Percentiles rank a stretch among this genome's conserved stretches.
Evolutionary conservation across 2,113 vertebrate genomes (phyloP).

Genomic region (Onychorhynchus coronatus): DNA sequence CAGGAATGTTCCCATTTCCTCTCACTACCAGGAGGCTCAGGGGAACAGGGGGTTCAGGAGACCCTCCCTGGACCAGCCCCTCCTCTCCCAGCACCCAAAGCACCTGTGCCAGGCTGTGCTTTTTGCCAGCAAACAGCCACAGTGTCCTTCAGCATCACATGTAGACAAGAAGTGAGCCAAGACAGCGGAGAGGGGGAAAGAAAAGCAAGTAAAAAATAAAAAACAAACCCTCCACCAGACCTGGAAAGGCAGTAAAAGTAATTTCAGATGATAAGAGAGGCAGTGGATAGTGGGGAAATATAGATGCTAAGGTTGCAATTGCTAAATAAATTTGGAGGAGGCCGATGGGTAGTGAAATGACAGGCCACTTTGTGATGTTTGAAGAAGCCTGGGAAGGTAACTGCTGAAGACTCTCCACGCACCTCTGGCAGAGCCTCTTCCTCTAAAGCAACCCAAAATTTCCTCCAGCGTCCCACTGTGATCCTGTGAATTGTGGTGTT

Average conservation of each 20-base stretch:
- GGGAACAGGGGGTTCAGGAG: background rate
- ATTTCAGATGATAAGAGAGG: background rate
- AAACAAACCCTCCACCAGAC: background rate
- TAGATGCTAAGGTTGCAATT: background rate
- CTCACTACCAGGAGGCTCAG: background rate
- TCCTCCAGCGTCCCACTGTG: background rate
- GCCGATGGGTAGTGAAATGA: background rate
- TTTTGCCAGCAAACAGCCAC: background rate
- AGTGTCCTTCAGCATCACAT: rapidly evolving
- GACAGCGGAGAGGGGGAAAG: background rate
- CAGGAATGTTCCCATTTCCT: background rate
- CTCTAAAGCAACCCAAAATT: background rate
- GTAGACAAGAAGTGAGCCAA: background rate
- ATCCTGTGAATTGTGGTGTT: background rate
- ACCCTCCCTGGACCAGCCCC: background rate
- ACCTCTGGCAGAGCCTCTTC: background rate
- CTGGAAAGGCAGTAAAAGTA: background rate
- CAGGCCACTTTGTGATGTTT: background rate
- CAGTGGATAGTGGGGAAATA: background rate
- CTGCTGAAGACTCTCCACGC: background rate
- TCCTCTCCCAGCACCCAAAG: background rate
- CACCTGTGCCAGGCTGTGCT: background rate
- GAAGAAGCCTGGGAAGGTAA: background rate
- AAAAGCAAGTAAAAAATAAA: background rate
- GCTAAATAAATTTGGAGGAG: background rate